A percentile compares a stretch with the other conserved stretches of the same genome.
Evolutionary conservation across 2,888 invertebrate genomes (phyloP).

Genomic region (Agriopis aurantiaria): DNA sequence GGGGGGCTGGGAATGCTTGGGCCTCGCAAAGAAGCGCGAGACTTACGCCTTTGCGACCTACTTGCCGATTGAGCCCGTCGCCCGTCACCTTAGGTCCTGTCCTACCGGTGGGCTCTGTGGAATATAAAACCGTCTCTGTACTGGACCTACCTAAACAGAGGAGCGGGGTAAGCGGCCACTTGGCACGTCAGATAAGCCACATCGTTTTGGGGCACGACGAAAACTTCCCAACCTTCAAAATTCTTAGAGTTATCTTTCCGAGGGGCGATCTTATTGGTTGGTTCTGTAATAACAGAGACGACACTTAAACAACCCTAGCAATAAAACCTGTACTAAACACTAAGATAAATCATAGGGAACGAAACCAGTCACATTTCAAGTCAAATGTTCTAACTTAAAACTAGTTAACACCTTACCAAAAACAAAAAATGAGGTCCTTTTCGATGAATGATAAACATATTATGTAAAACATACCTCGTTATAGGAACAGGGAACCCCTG

Average conservation of each 20-base stretch:
- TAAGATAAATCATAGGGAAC: not conserved
- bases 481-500: constrained; percentile 45
- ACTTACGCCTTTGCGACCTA: constrained; percentile 75
- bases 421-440: not conserved
- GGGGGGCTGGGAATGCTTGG: constrained; percentile 92
- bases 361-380: not conserved
- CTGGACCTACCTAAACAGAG: constrained; percentile 89
- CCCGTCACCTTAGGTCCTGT: constrained; percentile 89
- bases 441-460: not conserved
- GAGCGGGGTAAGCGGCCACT: constrained; percentile 89
- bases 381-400: not conserved
- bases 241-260: constrained; percentile 81
- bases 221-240: constrained; percentile 88
- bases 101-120: constrained; percentile 91
- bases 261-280: constrained; percentile 89
- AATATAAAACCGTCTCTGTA: constrained; percentile 70
- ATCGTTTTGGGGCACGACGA: constrained; percentile 79
- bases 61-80: constrained; percentile 86
- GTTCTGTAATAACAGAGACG: constrained; percentile 86
- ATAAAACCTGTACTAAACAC: constrained; percentile 1
- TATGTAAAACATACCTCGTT: constrained; percentile 31
- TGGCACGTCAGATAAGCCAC: constrained; percentile 89
- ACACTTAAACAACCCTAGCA: constrained; percentile 50
- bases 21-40: constrained; percentile 91
- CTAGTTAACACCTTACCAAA: constrained; percentile 14